These are phyloP conservation scores for Drosophila persimilis DNA, from an alignment of 1,140 invertebrate genomes.

Conservation along the genomic window DNA sequence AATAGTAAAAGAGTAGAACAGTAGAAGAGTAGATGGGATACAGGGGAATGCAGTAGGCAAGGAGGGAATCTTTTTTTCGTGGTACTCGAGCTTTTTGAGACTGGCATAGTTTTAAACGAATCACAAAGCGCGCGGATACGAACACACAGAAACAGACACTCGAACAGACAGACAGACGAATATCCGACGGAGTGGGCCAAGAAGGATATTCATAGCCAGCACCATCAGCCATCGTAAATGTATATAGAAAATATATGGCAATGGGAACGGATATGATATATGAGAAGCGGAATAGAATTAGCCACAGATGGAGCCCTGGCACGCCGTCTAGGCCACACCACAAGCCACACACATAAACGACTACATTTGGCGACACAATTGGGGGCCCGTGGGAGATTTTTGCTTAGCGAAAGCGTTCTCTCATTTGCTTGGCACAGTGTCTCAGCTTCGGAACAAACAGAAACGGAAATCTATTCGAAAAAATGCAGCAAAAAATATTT, in stretches of 20 bases:
- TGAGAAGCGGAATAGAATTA: no score
- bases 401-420: constrained; percentile 52
- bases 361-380: constrained; percentile 30
- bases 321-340: no score
- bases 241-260: constrained; percentile 18
- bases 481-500: constrained; percentile 8
- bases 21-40: constrained; percentile 5
- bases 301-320: no score
- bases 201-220: background rate
- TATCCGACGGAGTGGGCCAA: constrained; percentile 12
- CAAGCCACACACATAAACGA: background rate
- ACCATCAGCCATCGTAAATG: constrained; percentile 7
- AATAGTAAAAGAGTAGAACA: background rate
- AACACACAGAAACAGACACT: constrained; percentile 9
- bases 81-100: constrained; percentile 83
- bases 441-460: constrained; percentile 32
- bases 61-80: constrained; percentile 58
- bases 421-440: constrained; percentile 46
- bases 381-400: constrained; percentile 30
- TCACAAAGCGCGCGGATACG: constrained; percentile 12
- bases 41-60: constrained; percentile 8
- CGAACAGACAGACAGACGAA: constrained; percentile 19
- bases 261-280: no score
- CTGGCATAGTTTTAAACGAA: constrained; percentile 81
- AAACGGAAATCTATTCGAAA: constrained; percentile 2